Base-by-base conservation (phyloP, 1,140 invertebrate genomes). In the Heliothis subflexa region DNA sequence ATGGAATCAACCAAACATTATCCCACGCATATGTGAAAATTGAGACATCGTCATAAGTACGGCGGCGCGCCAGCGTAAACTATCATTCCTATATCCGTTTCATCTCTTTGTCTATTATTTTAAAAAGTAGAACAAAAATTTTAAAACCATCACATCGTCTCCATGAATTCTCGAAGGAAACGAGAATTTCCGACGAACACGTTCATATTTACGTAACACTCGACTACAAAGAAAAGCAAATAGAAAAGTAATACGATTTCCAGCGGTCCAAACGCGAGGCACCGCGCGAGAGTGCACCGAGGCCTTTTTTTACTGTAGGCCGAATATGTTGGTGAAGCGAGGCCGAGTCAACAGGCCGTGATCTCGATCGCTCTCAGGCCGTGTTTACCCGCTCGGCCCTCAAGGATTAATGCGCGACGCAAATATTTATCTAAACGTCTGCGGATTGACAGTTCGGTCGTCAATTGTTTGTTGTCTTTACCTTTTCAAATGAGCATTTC, bases 401-500 rank as follows among this genome's bases (percentile, higher is more conserved):
- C 87, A 85, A 89, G 89, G 89, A 94, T 93, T 94, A 94, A 94
- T 94, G 93, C 93, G 88, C 85, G 86, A 85, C 90, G 92, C 91
- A 93, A 94, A 94, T 93, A 93, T 94, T 94, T 92, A 89, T 91
- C 92, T 89, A 93, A 92, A 94, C 92, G 89, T 91, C 93, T 90
- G 91, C 91, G 80, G 92, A 94, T 94, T 93, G 92, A 94, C 93
- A 93, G 92, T 93, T 93, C 93, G 85, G 85, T 89, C 91, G 89
- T 92, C 90, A 91, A 92, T 92, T 94, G 93, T 94, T 94, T 94
- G 91, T 94, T 93, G 91, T 93, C 92, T 90, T 93, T 93, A 85
- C 91, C 91, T 90, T 91, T 89, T 88, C 91, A 91, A 93, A 93
- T 89, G 93, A 92, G 90, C 91, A 90, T 93, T 93, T 94, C 91